phyloP scores from a whole-genome alignment of 2,797 vertebrate species.

The Enteromius paludinosus region DNA sequence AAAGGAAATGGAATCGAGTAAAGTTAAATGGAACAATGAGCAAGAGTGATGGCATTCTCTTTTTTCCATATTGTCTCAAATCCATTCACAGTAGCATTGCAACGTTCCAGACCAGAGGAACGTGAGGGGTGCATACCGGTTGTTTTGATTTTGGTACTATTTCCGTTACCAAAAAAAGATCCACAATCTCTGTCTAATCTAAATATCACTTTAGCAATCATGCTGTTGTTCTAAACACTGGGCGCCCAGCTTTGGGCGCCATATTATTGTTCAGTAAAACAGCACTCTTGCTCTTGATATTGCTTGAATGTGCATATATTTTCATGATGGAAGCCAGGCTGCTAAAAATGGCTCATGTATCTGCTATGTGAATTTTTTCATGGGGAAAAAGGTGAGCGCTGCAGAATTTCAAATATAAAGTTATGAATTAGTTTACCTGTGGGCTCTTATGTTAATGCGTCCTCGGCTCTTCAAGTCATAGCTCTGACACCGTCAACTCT shows the following conservation, averaged over 20 bases:
- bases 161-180: background rate
- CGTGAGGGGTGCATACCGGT: background rate
- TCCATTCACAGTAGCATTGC: background rate
- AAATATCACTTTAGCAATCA: background rate
- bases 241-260: background rate
- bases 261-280: background rate
- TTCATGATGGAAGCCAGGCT: slow-evolving; percentile 18
- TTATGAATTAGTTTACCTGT: slow-evolving; percentile 48
- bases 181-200: background rate
- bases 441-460: slow-evolving; percentile 55
- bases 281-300: background rate
- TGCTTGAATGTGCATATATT: slow-evolving; percentile 12
- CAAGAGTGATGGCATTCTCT: slow-evolving; percentile 6
- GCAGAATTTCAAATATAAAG: slow-evolving; percentile 45
- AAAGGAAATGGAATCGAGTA: slow-evolving; percentile 22
- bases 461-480: slow-evolving; percentile 35
- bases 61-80: slow-evolving; percentile 34
- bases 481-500: slow-evolving; percentile 48
- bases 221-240: background rate
- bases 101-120: background rate
- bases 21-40: slow-evolving; percentile 45
- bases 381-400: slow-evolving; percentile 8
- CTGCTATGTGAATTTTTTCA: slow-evolving; percentile 45
- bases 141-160: background rate
- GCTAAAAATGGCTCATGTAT: slow-evolving; percentile 42